Percentiles rank a stretch among this genome's conserved stretches.
Evolutionary conservation across 2,888 invertebrate species (phyloP).

Genomic region (Polydrusus cervinus): DNA sequence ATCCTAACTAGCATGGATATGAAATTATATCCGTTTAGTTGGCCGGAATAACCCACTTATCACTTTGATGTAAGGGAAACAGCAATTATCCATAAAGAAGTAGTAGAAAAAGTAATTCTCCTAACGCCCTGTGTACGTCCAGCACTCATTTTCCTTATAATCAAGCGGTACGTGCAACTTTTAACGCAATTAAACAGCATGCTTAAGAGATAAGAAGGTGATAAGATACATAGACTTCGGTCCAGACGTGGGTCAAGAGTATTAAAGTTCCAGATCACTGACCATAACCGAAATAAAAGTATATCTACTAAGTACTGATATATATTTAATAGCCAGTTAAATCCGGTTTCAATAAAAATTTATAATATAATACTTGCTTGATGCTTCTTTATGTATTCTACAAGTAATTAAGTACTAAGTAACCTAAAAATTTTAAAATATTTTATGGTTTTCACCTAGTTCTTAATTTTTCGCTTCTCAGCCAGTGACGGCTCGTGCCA

Average conservation of each 20-base stretch:
- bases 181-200: neutral
- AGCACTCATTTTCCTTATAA: neutral
- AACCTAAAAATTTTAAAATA: too few species aligned
- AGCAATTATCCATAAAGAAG: too few species aligned
- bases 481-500: too few species aligned
- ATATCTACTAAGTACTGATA: neutral
- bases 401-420: neutral
- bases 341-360: neutral
- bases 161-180: neutral
- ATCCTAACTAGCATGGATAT: too few species aligned
- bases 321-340: neutral
- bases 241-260: conserved; percentile 15
- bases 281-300: neutral
- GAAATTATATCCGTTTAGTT: too few species aligned
- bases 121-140: too few species aligned
- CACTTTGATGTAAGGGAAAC: too few species aligned
- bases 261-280: neutral
- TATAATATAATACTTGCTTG: neutral
- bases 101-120: too few species aligned
- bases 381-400: neutral
- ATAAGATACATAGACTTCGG: neutral
- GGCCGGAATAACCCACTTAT: too few species aligned
- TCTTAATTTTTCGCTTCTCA: too few species aligned
- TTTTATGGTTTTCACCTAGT: too few species aligned
- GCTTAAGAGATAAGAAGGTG: neutral